A percentile compares a stretch with the other conserved stretches of the same genome.
Evolutionary conservation across 2,113 vertebrate species (phyloP).

Genomic region (Pongo pygmaeus): DNA sequence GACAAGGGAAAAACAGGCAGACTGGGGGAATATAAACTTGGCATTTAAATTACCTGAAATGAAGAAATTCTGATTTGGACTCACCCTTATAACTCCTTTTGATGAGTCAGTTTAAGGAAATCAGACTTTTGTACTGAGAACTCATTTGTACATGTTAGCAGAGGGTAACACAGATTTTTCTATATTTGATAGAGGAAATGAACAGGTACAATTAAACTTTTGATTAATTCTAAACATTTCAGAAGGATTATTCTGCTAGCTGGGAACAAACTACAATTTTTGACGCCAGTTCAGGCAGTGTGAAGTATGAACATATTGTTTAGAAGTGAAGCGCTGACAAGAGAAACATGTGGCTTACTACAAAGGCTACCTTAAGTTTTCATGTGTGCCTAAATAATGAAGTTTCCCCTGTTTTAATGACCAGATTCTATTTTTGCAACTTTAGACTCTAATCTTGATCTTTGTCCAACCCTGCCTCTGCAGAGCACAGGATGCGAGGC

Average conservation of each 20-base stretch:
- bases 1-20: neutral
- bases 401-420: neutral
- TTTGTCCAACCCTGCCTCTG: neutral
- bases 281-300: neutral
- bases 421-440: neutral
- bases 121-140: neutral
- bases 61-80: neutral
- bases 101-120: neutral
- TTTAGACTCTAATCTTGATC: neutral
- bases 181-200: neutral
- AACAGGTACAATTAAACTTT: neutral
- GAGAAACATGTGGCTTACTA: neutral
- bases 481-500: neutral
- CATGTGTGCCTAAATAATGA: neutral
- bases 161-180: neutral
- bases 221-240: constrained; percentile 18
- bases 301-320: neutral
- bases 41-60: neutral
- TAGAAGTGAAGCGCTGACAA: neutral
- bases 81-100: neutral
- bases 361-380: neutral
- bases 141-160: neutral
- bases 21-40: neutral
- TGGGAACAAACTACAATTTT: neutral
- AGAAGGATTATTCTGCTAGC: neutral